phyloP scores from a whole-genome alignment of 2,113 vertebrate genomes.

The Phainopepla nitens region DNA sequence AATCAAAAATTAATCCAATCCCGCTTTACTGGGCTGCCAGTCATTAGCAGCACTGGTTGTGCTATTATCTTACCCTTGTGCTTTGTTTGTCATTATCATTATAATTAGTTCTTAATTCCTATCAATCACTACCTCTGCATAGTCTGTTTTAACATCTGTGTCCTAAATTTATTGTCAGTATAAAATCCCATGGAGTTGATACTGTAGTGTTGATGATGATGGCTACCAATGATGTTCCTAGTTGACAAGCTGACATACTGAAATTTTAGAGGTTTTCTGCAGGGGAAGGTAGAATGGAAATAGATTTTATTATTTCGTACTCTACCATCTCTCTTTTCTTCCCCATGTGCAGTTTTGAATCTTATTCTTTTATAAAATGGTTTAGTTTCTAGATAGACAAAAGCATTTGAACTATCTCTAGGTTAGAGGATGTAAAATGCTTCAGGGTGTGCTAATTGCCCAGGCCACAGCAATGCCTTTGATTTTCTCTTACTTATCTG shows the following conservation, averaged over 20 bases:
- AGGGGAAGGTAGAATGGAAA: neutral
- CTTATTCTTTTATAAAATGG: neutral
- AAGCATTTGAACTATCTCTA: neutral
- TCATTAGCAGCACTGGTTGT: neutral
- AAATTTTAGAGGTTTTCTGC: neutral
- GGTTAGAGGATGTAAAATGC: neutral
- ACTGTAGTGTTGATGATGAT: neutral
- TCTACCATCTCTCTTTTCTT: neutral
- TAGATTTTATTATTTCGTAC: neutral
- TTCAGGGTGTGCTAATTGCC: neutral
- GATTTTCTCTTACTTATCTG: neutral
- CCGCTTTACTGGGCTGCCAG: neutral
- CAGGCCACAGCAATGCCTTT: neutral
- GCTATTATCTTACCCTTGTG: neutral
- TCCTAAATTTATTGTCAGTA: neutral
- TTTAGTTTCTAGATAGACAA: neutral
- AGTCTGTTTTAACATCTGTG: neutral
- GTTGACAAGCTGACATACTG: neutral
- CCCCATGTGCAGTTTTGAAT: neutral
- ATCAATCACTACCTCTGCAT: neutral
- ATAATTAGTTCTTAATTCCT: neutral
- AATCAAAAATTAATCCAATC: neutral
- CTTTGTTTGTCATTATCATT: neutral
- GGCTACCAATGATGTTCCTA: neutral
- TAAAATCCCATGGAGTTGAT: neutral